Evolutionary conservation across 2,797 vertebrate species (phyloP).

Genomic region (Strix occidentalis): DNA sequence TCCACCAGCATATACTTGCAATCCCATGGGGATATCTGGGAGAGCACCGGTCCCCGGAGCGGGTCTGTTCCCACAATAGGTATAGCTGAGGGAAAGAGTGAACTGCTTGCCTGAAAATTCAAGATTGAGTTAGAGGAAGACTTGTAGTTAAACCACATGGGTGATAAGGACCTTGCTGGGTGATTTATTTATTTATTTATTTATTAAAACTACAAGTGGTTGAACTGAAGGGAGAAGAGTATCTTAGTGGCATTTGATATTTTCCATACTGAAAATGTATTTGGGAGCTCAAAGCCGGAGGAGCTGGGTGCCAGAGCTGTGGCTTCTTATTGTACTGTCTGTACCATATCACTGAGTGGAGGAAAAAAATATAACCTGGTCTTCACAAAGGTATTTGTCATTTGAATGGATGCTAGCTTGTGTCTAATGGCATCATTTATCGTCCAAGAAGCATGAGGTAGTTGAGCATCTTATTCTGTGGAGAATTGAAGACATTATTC

Average conservation of each 20-base stretch:
- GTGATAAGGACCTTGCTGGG: neutral
- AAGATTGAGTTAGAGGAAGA: neutral
- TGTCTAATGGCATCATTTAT: neutral
- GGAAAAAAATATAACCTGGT: neutral
- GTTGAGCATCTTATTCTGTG: constrained; percentile 17
- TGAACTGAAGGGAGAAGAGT: neutral
- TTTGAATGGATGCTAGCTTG: neutral
- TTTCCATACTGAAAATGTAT: neutral
- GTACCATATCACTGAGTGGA: neutral
- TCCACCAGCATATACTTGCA: neutral
- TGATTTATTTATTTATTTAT: neutral
- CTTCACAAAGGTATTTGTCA: neutral
- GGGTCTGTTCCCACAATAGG: neutral
- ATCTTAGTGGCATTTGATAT: neutral
- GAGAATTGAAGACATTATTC: neutral
- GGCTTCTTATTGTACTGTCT: neutral
- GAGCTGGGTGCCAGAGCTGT: neutral
- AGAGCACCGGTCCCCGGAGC: neutral
- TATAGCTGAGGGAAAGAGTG: neutral
- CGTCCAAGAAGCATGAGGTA: constrained; percentile 45
- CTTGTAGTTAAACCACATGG: neutral
- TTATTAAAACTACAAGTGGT: neutral
- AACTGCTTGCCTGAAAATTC: neutral
- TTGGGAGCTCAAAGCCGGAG: neutral
- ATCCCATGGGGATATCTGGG: neutral